phyloP scores from a whole-genome alignment of 2,797 vertebrate genomes.

The Sebastes itinus region DNA sequence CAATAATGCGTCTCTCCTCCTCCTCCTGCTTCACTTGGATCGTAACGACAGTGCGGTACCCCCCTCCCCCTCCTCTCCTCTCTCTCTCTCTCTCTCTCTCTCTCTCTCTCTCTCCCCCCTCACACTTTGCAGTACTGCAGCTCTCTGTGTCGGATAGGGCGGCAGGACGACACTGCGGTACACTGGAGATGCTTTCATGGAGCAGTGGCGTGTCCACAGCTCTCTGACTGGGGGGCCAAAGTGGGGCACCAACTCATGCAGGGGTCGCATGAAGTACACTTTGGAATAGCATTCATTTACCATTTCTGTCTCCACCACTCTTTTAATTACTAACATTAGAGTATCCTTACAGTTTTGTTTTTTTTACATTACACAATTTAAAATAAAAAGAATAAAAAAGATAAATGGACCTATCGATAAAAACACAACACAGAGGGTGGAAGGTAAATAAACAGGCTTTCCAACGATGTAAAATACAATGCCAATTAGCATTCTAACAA shows the following conservation, averaged over 20 bases:
- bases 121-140: conserved; percentile 82
- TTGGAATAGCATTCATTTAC: no score
- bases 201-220: conserved; percentile 8
- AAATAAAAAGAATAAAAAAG: no score
- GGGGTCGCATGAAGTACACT: no score
- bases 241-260: neutral
- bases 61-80: neutral
- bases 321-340: neutral
- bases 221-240: neutral
- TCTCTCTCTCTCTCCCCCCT: conserved; percentile 2
- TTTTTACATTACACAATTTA: neutral
- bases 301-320: neutral
- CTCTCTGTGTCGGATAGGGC: conserved; percentile 70
- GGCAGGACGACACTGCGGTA: conserved; percentile 82
- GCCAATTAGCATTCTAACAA: no score
- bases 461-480: no score
- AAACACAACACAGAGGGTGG: no score
- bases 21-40: conserved; percentile 67
- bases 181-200: conserved; percentile 55
- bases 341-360: neutral
- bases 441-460: no score
- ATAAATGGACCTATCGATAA: no score
- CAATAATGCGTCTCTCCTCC: conserved; percentile 83
- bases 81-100: neutral
- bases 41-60: conserved; percentile 76